Percentiles rank a stretch among this genome's conserved stretches.
Conservation (phyloP, 2,113 vertebrate genomes). For the Colaptes auratus region DNA sequence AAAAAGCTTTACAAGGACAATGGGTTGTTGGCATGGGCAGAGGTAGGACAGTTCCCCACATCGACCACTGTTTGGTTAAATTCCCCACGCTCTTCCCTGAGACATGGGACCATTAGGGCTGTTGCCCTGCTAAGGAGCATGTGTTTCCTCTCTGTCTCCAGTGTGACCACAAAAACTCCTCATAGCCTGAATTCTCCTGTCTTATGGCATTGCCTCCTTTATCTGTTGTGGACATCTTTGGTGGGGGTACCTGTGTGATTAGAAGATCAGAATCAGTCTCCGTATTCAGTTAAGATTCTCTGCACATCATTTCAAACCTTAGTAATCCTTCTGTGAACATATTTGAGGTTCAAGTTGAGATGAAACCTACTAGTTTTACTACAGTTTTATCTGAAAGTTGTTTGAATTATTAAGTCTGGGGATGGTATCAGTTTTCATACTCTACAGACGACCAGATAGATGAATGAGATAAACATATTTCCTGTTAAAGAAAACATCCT, state of each 20-base stretch:
- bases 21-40: neutral
- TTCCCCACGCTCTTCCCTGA: neutral
- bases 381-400: neutral
- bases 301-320: neutral
- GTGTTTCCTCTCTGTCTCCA: neutral
- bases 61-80: neutral
- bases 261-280: neutral
- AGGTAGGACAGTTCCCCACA: neutral
- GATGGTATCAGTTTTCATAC: neutral
- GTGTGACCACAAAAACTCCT: neutral
- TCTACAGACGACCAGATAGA: neutral
- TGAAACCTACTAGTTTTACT: neutral
- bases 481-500: neutral
- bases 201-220: neutral
- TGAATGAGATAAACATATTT: neutral
- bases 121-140: neutral
- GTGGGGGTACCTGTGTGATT: neutral
- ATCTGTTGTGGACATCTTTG: rapidly evolving
- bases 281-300: neutral
- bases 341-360: neutral
- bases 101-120: neutral
- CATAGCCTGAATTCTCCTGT: neutral
- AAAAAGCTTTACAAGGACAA: neutral
- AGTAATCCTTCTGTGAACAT: neutral
- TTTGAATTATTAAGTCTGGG: neutral